Base-by-base conservation (phyloP, 2,113 vertebrate species). In the Catharus minimus region DNA sequence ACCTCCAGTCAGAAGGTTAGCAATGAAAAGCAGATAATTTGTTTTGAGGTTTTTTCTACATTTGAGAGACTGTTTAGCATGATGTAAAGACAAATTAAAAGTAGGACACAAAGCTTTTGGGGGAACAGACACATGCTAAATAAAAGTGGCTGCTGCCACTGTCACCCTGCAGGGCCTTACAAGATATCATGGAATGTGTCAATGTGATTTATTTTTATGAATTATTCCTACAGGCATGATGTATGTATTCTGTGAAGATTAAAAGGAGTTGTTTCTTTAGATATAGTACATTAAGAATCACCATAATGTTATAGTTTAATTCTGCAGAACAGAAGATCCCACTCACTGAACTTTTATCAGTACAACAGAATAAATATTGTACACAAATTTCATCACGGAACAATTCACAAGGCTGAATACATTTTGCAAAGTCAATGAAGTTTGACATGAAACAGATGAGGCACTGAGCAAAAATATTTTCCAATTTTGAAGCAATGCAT, bases 161-260 rank as follows among this genome's bases (percentile, higher is more conserved):
- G 82, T 53, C 75, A 94, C 64, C 86, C 92, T 94, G 82, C 90
- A 94, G 95, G 89, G 91, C 71, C 81, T 60, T 82, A 68, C 26
- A 61, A 85, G 64, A 92, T 75, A 92, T 14, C 95, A 87, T 75
- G 23, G 89, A 91, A 96, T 61, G 69, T 96, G 93, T 95, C 95
- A 93, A n/a, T 85, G 81, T 93, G 94, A 95, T 95, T 95, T 96
- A 95, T 89, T 92, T 94, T 93, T 94, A 85, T 64, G 71, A 91
- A 79, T 79, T 92, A 79, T 65, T 96, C 89, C 93, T 85, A 79
- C 72, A 46, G 89, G 94, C 83, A 87, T 65, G 68, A 72, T 82
- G 64, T 87, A 92, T 79, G 26, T 72, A 92, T 89, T 87, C 58
- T 27, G 28, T 89, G 78, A 89, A 84, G 74, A 93, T 64, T 76